A percentile compares a stretch with the other conserved stretches of the same genome.
phyloP scores from a whole-genome alignment of 1,140 invertebrate genomes.

The Paralvinella palmiformis region DNA sequence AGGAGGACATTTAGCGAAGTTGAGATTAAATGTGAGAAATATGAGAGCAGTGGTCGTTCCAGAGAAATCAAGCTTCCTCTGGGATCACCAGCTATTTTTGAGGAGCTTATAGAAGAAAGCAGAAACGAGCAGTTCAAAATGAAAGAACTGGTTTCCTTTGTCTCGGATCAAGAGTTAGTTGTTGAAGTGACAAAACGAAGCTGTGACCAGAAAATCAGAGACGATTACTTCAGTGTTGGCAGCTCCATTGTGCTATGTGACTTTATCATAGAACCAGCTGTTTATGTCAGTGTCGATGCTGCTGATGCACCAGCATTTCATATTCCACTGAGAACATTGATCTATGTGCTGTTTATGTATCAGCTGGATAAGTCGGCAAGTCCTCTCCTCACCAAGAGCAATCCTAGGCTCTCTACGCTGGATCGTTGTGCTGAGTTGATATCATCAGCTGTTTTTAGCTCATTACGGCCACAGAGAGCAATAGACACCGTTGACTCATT shows the following conservation, averaged over 20 bases:
- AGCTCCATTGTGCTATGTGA: slow-evolving; percentile 5
- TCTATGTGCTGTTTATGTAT: slow-evolving; percentile 13
- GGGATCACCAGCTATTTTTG: neutral
- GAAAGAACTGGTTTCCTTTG: slow-evolving; percentile 4
- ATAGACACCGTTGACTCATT: neutral
- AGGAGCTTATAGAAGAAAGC: slow-evolving; percentile 9
- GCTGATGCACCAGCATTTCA: slow-evolving; percentile 17
- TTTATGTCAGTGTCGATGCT: slow-evolving; percentile 13
- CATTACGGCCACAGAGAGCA: neutral
- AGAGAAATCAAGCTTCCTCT: slow-evolving; percentile 6
- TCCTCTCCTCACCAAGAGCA: slow-evolving; percentile 13
- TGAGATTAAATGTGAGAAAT: slow-evolving; percentile 6
- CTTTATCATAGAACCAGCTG: slow-evolving; percentile 9
- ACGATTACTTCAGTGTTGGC: neutral
- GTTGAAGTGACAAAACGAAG: slow-evolving; percentile 7
- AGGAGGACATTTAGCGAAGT: neutral
- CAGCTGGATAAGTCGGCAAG: slow-evolving; percentile 11
- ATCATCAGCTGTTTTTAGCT: slow-evolving; percentile 5
- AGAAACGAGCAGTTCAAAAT: slow-evolving; percentile 1
- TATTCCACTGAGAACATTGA: slow-evolving; percentile 13
- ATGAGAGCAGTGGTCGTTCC: neutral
- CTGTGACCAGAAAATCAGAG: neutral
- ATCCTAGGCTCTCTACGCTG: slow-evolving; percentile 13
- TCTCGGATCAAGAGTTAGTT: slow-evolving; percentile 3
- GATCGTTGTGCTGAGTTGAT: slow-evolving; percentile 18